Percentiles rank a stretch among this genome's conserved stretches.
Evolutionary conservation across 35 echinoderm and acorn worm genomes (phyloP).

Genomic region (Holothuria glaberrima): DNA sequence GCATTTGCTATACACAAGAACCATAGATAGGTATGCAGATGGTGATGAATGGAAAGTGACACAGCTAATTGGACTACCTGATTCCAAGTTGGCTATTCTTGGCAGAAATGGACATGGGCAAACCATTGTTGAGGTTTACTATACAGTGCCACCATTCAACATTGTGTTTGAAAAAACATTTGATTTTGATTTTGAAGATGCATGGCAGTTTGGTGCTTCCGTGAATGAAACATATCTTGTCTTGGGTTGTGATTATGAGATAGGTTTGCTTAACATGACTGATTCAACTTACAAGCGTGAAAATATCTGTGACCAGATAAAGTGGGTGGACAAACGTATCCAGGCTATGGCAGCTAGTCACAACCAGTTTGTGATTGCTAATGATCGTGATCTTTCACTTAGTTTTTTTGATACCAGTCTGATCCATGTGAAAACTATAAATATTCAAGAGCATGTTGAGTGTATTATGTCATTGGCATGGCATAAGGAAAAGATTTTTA

Average conservation of each 20-base stretch:
- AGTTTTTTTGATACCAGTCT: not conserved
- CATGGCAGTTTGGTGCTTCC: slow-evolving; percentile 44
- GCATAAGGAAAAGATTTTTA: not conserved
- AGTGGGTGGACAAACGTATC: not conserved
- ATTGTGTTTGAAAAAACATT: slow-evolving; percentile 17
- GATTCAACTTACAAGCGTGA: not conserved
- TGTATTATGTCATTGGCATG: not conserved
- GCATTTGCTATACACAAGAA: not conserved
- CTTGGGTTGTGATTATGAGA: not conserved
- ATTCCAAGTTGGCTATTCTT: slow-evolving; percentile 8
- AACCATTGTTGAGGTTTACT: slow-evolving; percentile 32
- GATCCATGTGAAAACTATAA: not conserved
- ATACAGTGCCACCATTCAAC: not conserved
- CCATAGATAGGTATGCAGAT: not conserved
- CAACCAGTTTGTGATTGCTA: not conserved
- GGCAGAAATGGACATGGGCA: slow-evolving; percentile 7
- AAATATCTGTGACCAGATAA: not conserved
- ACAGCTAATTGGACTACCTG: not conserved
- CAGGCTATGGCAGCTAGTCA: not conserved
- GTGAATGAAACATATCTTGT: not conserved
- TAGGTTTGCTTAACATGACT: slow-evolving; percentile 1
- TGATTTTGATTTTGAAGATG: not conserved
- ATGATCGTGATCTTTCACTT: not conserved
- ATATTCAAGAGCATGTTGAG: not conserved
- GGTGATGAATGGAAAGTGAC: slow-evolving; percentile 8